Evolutionary conservation across 2,113 vertebrate species (phyloP), one percentile per base, ranked within the genome.

Genomic region (Raja brachyura): DNA sequence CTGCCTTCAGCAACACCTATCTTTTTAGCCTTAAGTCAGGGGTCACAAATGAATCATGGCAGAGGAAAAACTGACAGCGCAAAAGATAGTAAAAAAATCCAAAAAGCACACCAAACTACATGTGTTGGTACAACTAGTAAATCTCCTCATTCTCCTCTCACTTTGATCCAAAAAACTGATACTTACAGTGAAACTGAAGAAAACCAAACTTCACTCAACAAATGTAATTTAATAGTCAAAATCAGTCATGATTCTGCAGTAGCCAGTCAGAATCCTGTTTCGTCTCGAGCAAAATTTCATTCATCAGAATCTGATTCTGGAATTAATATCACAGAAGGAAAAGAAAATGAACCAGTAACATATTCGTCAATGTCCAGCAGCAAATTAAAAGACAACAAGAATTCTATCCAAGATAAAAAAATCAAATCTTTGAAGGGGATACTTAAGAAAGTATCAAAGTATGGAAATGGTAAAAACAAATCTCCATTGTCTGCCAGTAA

Each of bases 391-490:
- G 93, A 93, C 93, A 94, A 31, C 93, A 94, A 7, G 68, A 94
- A 94, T 22, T 94, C 92, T 66, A 31, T 88, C 93, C 77, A 94
- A 93, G 95, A 95, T 66, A 95, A 93, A 94, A 95, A 92, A 95
- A 95, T 59, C 1, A 95, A 90, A 66, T 94, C 97, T 76, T 81
- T 97, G 33, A 97, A 97, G 95, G 97, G 98, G 93, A 98, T 98
- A 94, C 97, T 99, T 93, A 99, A 98, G 94, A 98, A 98, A 90
- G 95, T 96, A 54, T 96, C 97, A 90, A 97, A 96, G 93, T 96
- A 96, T 78, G 94, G 95, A 86, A 94, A 94, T 20, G 86, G 93
- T 93, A 93, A 94, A 93, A 68, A 94, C 33, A 93, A 95, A 31
- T 76, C 94, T 88, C 14, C 94, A 39, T 93, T 96, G 93, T 93